Evolutionary conservation across 2,797 vertebrate genomes (phyloP).

Genomic region (Phalloptychus januarius): DNA sequence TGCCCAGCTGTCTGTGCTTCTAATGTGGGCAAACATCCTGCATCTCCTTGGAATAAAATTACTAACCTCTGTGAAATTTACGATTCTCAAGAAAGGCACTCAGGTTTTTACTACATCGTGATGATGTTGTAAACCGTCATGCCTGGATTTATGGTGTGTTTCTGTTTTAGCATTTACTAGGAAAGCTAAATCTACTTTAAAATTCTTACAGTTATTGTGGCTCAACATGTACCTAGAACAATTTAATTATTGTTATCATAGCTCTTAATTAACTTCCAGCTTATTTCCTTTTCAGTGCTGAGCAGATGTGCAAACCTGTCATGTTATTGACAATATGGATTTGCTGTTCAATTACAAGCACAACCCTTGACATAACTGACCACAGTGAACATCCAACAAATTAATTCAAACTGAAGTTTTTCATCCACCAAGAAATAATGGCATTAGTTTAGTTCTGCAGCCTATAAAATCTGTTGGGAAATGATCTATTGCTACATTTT

Average conservation of each 20-base stretch:
- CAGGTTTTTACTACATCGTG: slow-evolving; percentile 13
- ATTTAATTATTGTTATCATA: not conserved
- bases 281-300: not conserved
- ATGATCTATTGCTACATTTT: not conserved
- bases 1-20: not conserved
- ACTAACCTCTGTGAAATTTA: not conserved
- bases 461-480: not conserved
- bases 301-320: not conserved
- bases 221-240: not conserved
- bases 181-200: not conserved
- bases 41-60: not conserved
- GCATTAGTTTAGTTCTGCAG: not conserved
- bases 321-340: not conserved
- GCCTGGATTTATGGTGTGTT: not conserved
- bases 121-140: too few species aligned
- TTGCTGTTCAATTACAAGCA: not conserved
- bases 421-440: not conserved
- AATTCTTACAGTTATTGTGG: not conserved
- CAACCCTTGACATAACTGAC: slow-evolving; percentile 1
- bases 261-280: not conserved
- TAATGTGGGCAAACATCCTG: slow-evolving; percentile 1
- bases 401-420: not conserved
- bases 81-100: slow-evolving; percentile 3
- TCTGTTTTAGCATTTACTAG: not conserved
- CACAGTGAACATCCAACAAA: not conserved